Conservation (phyloP, 35 echinoderm and acorn worm species). For the Ophioderma brevispina region DNA sequence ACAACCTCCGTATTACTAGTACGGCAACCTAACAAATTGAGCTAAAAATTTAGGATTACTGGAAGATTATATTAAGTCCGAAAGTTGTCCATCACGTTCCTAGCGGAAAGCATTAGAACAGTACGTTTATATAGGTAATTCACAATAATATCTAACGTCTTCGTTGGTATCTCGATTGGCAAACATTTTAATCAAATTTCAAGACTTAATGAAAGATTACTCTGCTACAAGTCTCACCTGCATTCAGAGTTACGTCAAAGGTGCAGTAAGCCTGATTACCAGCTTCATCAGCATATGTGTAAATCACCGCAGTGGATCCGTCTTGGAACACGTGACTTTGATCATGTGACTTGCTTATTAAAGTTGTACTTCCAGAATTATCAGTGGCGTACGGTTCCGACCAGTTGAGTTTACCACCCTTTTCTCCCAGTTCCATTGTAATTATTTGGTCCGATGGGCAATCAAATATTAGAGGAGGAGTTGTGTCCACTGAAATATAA, state of each 20-base stretch:
- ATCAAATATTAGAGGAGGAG: not conserved
- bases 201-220: too few relatives aligned
- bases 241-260: conserved; percentile 15
- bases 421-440: not conserved
- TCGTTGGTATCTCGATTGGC: too few relatives aligned
- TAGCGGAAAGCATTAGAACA: too few relatives aligned
- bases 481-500: not conserved
- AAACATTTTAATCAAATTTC: too few relatives aligned
- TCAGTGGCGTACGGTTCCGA: not conserved
- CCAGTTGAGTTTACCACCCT: not conserved
- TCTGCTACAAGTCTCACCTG: not conserved
- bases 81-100: too few relatives aligned
- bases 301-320: conserved; percentile 14
- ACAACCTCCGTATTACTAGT: too few relatives aligned
- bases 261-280: conserved; percentile 32
- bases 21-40: too few relatives aligned
- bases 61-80: too few relatives aligned
- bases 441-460: not conserved
- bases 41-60: too few relatives aligned
- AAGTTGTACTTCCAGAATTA: conserved; percentile 1
- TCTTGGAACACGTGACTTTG: not conserved
- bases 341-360: not conserved
- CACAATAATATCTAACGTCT: too few relatives aligned
- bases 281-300: conserved; percentile 35
- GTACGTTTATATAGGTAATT: too few relatives aligned